Percentiles rank a stretch among this genome's conserved stretches.
Evolutionary conservation across 2,888 invertebrate genomes (phyloP).

Genomic region (Neoaliturus tenellus): DNA sequence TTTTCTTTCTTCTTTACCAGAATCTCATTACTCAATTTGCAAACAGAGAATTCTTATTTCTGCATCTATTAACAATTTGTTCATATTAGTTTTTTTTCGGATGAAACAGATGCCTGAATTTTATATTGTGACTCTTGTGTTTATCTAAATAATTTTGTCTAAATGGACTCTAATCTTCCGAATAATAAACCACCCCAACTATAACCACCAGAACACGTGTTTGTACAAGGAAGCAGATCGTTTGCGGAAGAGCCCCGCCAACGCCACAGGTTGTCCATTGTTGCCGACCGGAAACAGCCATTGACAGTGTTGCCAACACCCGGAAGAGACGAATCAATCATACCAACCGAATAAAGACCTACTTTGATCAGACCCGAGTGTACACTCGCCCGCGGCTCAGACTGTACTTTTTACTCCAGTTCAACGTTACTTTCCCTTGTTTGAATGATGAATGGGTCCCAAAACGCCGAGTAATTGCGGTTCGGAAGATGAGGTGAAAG

Average conservation of each 20-base stretch:
- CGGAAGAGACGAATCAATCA: conserved; percentile 30
- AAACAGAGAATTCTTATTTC: too few relatives aligned
- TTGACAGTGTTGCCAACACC: conserved; percentile 24
- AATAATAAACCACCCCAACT: too few relatives aligned
- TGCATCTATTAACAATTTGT: too few relatives aligned
- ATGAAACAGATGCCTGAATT: too few relatives aligned
- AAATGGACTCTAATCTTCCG: too few relatives aligned
- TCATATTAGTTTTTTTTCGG: too few relatives aligned
- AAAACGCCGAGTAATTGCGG: not conserved
- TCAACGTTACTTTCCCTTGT: not conserved
- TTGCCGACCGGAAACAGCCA: not conserved
- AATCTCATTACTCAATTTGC: too few relatives aligned
- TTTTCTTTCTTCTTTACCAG: too few relatives aligned
- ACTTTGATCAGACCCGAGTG: not conserved
- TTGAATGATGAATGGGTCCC: not conserved
- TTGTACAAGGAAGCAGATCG: not conserved
- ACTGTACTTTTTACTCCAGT: not conserved
- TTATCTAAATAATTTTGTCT: too few relatives aligned
- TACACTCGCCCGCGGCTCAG: not conserved
- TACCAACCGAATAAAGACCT: conserved; percentile 9
- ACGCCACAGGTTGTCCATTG: conserved; percentile 20
- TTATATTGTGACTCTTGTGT: too few relatives aligned
- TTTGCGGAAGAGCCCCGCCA: not conserved
- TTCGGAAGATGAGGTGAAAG: conserved; percentile 21
- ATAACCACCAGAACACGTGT: too few relatives aligned